phyloP scores from a whole-genome alignment of 2,113 vertebrate species.

The Ciconia boyciana region DNA sequence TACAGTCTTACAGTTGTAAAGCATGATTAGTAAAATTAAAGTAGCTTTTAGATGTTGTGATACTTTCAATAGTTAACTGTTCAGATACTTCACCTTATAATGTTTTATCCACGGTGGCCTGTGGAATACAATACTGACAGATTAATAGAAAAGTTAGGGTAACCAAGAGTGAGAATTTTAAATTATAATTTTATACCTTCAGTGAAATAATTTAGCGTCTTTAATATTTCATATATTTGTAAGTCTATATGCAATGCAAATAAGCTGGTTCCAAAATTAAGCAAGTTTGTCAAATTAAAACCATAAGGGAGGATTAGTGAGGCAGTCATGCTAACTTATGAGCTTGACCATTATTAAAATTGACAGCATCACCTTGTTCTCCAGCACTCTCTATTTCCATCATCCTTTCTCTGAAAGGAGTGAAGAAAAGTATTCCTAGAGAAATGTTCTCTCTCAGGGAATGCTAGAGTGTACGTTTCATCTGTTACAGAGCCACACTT shows the following conservation, averaged over 20 bases:
- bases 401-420: background rate
- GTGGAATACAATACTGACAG: background rate
- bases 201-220: background rate
- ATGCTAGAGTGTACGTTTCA: accelerated
- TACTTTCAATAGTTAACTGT: background rate
- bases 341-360: background rate
- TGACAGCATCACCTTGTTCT: background rate
- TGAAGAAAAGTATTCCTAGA: background rate
- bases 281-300: background rate
- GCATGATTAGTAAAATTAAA: background rate
- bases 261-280: background rate
- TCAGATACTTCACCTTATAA: background rate
- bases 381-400: background rate
- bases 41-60: background rate
- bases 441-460: background rate
- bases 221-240: background rate
- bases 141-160: too few relatives aligned
- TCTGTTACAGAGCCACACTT: background rate
- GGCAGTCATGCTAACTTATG: accelerated
- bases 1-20: background rate
- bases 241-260: background rate
- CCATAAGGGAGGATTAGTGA: background rate
- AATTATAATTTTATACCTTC: background rate
- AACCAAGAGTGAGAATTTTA: background rate
- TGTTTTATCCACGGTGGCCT: background rate